Conservation (phyloP, 2,113 vertebrate genomes). For the Calidris pygmaea region DNA sequence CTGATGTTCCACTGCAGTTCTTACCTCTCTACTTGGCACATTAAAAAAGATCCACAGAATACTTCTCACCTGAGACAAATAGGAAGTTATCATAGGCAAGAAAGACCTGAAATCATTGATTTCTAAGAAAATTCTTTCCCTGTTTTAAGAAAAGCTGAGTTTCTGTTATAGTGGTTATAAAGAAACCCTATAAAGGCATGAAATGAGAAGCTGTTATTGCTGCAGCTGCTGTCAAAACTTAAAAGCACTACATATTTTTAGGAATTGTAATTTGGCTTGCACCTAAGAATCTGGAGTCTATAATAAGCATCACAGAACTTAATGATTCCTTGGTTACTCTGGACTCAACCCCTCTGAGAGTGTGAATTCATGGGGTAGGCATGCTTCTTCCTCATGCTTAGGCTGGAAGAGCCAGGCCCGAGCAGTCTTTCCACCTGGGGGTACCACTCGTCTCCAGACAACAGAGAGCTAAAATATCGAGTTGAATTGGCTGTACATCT, state of each 20-base stretch:
- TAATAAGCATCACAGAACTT: background rate
- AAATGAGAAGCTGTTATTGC: background rate
- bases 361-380: background rate
- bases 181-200: background rate
- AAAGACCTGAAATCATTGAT: background rate
- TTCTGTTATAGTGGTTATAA: background rate
- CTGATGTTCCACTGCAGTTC: background rate
- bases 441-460: background rate
- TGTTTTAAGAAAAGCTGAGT: background rate
- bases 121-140: background rate
- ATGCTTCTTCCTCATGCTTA: background rate
- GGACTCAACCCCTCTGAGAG: background rate
- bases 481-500: background rate
- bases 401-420: background rate
- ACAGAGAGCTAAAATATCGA: background rate
- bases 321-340: background rate
- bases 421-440: background rate
- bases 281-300: background rate
- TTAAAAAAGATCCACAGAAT: background rate
- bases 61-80: background rate
- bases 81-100: background rate
- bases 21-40: background rate
- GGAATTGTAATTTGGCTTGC: background rate
- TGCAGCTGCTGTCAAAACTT: conserved; percentile 7
- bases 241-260: background rate